Base-by-base conservation (phyloP, 2,113 vertebrate species). In the Madoqua kirkii region DNA sequence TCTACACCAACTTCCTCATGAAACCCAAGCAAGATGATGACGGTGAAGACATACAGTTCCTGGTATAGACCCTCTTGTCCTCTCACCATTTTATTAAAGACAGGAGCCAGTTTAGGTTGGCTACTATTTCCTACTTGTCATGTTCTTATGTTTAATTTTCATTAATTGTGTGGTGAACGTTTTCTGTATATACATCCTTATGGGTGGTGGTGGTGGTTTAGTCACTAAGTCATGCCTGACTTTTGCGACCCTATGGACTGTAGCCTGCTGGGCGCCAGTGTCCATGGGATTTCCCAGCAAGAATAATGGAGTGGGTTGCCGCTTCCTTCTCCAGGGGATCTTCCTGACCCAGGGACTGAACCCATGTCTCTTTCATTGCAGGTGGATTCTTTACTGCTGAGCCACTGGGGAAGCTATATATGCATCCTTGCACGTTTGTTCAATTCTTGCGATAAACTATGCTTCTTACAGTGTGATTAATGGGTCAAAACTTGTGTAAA, bases 41-140 rank as follows among this genome's bases (percentile, higher is more conserved):
- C 45, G 21, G 25, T 17, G 62, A 71, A 83, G 11, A 4, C 15
- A 33, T 8, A 13, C 17, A 3, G 29, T 54, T 78, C 7, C 9
- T 17, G 15, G 23, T 23, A 6, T 4, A 9, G 0, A 0, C 29
- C 1, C 13, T 50, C 12, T 16, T 21, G 4, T 29, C 8, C 81
- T 52, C 19, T 64, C 33, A 12, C 21, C 36, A 25, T 54, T 48
- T 48, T 33, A 7, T 54, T 50, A 54, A 11, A 4, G 40, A 17
- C 5, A 15, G 5, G 15, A 40, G 15, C 45, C 7, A 14, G 1
- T 79, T 55, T 6, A 54, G 71, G 33, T 13, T 79, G 7, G 23
- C 25, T 84, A 17, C 52, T 45, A 8, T 67, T 62, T 79, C 71
- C 43, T 25, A 23, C 31, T 48, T 55, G 17, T 27, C 25, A 1